Evolutionary conservation across 2,888 invertebrate species (phyloP).

Genomic region (Scotopteryx bipunctaria): DNA sequence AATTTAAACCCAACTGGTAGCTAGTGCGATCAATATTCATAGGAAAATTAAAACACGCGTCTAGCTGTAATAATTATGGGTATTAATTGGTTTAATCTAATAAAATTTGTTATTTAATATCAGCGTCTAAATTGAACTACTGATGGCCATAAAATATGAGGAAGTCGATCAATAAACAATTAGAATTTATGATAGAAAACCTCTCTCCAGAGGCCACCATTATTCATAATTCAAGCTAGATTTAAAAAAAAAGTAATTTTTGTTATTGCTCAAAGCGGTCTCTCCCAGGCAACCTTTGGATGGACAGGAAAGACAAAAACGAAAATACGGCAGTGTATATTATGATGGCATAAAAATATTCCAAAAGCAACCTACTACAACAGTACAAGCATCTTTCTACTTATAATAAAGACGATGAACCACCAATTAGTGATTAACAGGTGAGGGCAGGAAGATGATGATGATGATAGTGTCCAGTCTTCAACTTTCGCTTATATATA

Average conservation of each 20-base stretch:
- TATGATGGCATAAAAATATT: too few species aligned
- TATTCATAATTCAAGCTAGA: too few species aligned
- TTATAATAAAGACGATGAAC: too few species aligned
- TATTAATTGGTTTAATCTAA: slow-evolving; percentile 29
- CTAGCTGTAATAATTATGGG: slow-evolving; percentile 29
- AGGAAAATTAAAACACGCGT: slow-evolving; percentile 42
- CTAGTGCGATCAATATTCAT: slow-evolving; percentile 49
- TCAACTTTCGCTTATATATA: slow-evolving; percentile 35
- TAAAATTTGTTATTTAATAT: slow-evolving; percentile 29
- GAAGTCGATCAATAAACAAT: slow-evolving; percentile 29
- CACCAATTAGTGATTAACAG: too few species aligned
- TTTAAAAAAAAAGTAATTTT: too few species aligned
- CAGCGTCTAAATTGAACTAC: slow-evolving; percentile 20
- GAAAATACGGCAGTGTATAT: too few species aligned
- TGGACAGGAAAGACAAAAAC: too few species aligned
- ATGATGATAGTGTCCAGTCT: background rate
- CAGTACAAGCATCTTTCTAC: too few species aligned
- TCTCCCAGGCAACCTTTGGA: too few species aligned
- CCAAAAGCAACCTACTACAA: too few species aligned
- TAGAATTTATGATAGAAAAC: slow-evolving; percentile 14
- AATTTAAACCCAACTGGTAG: slow-evolving; percentile 39
- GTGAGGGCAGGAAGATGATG: too few species aligned
- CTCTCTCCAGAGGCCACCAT: slow-evolving; percentile 4
- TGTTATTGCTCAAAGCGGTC: too few species aligned
- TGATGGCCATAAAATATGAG: slow-evolving; percentile 20